phyloP scores from a whole-genome alignment of 2,888 invertebrate genomes.

The Anthrax anthrax region DNA sequence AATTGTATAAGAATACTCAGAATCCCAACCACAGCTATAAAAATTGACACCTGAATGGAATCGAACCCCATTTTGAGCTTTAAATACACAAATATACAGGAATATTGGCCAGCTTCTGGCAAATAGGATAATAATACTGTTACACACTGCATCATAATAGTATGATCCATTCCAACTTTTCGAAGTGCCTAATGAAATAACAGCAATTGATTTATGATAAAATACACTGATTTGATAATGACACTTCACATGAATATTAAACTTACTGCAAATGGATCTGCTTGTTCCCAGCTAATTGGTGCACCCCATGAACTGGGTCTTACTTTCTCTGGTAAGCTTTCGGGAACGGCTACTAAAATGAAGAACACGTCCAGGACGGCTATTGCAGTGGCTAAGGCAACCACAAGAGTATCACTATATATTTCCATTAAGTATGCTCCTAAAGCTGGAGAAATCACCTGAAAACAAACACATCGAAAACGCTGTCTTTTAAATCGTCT shows the following conservation, averaged over 20 bases:
- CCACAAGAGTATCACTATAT: slow-evolving; percentile 74
- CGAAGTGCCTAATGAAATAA: slow-evolving; percentile 46
- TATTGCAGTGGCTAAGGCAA: slow-evolving; percentile 88
- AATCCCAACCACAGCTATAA: slow-evolving; percentile 93
- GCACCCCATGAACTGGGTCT: slow-evolving; percentile 66
- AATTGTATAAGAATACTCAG: slow-evolving; percentile 93
- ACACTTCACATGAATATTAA: no score
- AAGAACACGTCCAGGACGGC: slow-evolving; percentile 95
- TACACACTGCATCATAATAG: slow-evolving; percentile 91
- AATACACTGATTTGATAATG: no score
- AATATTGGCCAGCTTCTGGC: slow-evolving; percentile 97
- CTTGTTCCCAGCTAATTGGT: slow-evolving; percentile 93
- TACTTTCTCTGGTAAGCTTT: slow-evolving; percentile 91
- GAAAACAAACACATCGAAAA: slow-evolving; percentile 1
- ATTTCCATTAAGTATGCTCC: slow-evolving; percentile 79
- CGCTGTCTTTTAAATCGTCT: background rate
- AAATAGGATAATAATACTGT: slow-evolving; percentile 96
- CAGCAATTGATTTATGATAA: no score
- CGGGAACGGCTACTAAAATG: slow-evolving; percentile 94
- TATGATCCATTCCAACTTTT: slow-evolving; percentile 88
- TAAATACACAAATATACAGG: slow-evolving; percentile 98
- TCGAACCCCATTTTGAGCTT: slow-evolving; percentile 95
- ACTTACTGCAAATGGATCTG: slow-evolving; percentile 85
- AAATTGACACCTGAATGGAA: slow-evolving; percentile 88
- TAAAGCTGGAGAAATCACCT: slow-evolving; percentile 86